phyloP scores from a whole-genome alignment of 1,140 invertebrate genomes.

The Tetraneura akinire region DNA sequence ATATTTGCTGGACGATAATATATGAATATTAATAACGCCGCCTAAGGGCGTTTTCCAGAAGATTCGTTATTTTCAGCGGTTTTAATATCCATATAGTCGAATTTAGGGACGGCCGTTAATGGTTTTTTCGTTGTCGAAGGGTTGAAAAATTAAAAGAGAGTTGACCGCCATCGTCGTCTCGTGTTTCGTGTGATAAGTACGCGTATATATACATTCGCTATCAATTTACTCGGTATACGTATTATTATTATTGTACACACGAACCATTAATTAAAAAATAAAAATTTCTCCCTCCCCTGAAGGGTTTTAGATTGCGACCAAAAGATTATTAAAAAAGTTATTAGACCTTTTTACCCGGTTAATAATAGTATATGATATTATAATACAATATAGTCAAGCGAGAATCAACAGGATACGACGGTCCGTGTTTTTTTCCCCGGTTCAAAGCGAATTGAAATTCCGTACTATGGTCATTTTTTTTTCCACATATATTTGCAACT shows the following conservation, averaged over 20 bases:
- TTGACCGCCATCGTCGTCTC: background rate
- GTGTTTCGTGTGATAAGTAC: background rate
- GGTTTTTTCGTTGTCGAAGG: no score
- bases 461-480: slow-evolving; percentile 23
- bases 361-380: background rate
- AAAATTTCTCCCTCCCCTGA: background rate
- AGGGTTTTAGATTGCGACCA: slow-evolving; percentile 40
- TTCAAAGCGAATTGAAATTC: slow-evolving; percentile 46
- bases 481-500: background rate
- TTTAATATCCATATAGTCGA: no score
- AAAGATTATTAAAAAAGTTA: slow-evolving; percentile 52
- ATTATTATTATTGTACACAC: slow-evolving; percentile 36
- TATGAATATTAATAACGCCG: no score
- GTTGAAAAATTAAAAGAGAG: background rate
- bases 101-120: no score
- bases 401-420: background rate
- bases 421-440: slow-evolving; percentile 37
- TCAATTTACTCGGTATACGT: slow-evolving; percentile 40
- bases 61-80: no score
- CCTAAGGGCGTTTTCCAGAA: no score
- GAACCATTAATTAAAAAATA: slow-evolving; percentile 21
- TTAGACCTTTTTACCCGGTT: slow-evolving; percentile 43
- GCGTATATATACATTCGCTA: no score
- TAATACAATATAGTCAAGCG: background rate
- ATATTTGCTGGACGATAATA: no score